phyloP scores from a whole-genome alignment of 2,797 vertebrate species.

The Lepilemur ruficaudatus region DNA sequence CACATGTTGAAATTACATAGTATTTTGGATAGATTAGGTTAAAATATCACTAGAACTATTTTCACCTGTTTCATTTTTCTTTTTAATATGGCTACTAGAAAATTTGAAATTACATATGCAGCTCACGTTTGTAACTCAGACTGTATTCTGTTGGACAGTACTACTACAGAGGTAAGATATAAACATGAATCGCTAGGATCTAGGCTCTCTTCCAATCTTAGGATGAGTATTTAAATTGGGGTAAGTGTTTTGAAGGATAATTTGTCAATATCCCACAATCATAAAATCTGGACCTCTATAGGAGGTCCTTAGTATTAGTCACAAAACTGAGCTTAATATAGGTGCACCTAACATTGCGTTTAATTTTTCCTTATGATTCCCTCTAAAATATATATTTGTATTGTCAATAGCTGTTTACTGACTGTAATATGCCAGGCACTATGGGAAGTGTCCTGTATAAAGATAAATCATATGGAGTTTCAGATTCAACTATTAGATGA shows the following conservation, averaged over 20 bases:
- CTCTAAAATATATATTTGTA: neutral
- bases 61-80: neutral
- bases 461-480: neutral
- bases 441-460: neutral
- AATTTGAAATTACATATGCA: neutral
- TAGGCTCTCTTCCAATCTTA: neutral
- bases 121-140: neutral
- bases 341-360: neutral
- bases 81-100: neutral
- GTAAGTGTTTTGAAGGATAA: neutral
- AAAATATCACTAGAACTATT: neutral
- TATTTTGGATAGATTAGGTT: neutral
- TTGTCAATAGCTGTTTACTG: neutral
- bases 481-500: neutral
- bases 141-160: neutral
- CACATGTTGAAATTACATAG: neutral
- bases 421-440: neutral
- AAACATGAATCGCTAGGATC: neutral
- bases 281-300: neutral
- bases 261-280: neutral
- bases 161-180: neutral
- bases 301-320: neutral
- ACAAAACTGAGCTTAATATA: neutral
- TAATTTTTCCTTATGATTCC: neutral
- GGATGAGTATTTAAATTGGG: neutral